phyloP scores from a whole-genome alignment of 2,113 vertebrate species.

The Penelope pileata region DNA sequence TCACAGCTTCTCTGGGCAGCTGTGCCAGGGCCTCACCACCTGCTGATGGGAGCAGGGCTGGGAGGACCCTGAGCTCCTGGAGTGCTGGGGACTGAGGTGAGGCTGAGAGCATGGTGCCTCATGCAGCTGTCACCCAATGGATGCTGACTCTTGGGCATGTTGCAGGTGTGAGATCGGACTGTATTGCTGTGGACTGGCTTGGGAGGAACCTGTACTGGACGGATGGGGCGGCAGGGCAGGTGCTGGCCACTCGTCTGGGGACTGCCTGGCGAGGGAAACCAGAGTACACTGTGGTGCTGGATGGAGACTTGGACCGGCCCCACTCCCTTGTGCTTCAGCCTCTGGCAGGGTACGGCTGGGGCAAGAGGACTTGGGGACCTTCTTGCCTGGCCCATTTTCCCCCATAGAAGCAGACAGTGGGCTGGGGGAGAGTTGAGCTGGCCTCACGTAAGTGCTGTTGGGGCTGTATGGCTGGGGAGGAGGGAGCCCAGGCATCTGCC shows the following conservation, averaged over 20 bases:
- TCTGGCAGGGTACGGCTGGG: conserved; percentile 80
- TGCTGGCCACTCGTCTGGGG: conserved; percentile 81
- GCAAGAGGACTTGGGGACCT: not conserved
- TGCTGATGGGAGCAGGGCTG: not conserved
- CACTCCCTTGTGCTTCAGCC: conserved; percentile 86
- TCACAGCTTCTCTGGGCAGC: not conserved
- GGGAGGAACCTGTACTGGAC: conserved; percentile 93
- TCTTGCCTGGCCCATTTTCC: not conserved
- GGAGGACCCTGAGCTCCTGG: not conserved
- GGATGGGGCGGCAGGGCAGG: conserved; percentile 84
- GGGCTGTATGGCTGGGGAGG: not conserved
- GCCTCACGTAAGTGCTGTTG: accelerated
- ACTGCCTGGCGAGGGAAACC: conserved; percentile 68
- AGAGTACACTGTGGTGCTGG: conserved; percentile 83
- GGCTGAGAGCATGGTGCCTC: not conserved
- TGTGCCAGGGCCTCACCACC: not conserved
- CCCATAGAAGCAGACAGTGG: not conserved
- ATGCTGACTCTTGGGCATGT: not conserved
- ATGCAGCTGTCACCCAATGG: not conserved
- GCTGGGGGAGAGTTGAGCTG: not conserved
- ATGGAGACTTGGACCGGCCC: conserved; percentile 83
- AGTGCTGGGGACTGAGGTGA: not conserved
- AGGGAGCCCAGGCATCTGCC: not conserved
- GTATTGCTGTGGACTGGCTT: conserved; percentile 89
- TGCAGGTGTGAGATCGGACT: conserved; percentile 87